phyloP scores from a whole-genome alignment of 2,113 vertebrate genomes.

The Bucco capensis region DNA sequence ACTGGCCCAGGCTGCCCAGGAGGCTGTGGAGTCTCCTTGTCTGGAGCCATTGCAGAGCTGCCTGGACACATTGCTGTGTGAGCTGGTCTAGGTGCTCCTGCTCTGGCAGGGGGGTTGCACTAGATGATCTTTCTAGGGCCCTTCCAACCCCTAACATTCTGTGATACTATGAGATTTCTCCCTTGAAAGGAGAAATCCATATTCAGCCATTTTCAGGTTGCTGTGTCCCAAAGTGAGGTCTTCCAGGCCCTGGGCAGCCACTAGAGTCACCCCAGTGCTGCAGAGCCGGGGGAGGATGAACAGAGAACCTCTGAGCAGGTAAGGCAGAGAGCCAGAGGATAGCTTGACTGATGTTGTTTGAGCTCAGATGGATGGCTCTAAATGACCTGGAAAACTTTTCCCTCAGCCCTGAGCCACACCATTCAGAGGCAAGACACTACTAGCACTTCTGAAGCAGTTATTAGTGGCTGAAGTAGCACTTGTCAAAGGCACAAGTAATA shows the following conservation, averaged over 20 bases:
- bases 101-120: no score
- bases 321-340: slow-evolving; percentile 26
- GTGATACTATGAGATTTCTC: no score
- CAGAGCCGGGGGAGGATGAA: neutral
- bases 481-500: slow-evolving; percentile 74
- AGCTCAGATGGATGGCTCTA: slow-evolving; percentile 75
- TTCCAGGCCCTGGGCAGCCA: neutral
- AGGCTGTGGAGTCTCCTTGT: no score
- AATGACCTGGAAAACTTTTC: slow-evolving; percentile 76
- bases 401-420: slow-evolving; percentile 66
- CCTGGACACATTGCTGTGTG: no score
- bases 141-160: no score
- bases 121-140: no score
- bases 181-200: no score
- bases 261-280: neutral
- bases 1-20: no score
- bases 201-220: neutral
- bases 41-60: no score
- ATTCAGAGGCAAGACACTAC: slow-evolving; percentile 64
- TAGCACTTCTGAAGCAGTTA: slow-evolving; percentile 73
- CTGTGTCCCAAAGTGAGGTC: neutral
- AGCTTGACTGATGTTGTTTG: slow-evolving; percentile 69
- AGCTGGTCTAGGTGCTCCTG: no score
- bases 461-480: slow-evolving; percentile 72
- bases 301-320: neutral